Base-by-base conservation (phyloP, 2,113 vertebrate species). In the Ploceus nigricollis region DNA sequence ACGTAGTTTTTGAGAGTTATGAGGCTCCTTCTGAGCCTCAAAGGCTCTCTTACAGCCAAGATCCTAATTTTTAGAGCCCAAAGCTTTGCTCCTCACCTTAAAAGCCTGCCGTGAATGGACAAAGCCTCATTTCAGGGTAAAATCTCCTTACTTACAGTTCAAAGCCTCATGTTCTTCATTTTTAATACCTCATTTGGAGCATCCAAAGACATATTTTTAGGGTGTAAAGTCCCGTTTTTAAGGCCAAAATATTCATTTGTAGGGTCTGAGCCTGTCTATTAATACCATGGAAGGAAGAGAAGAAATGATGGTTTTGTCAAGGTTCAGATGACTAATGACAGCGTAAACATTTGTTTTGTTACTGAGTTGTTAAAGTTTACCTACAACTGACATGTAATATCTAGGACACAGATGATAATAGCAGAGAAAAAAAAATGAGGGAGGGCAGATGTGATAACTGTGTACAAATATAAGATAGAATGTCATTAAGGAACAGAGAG, bases 51-150 rank as follows among this genome's bases (percentile, higher is more conserved):
- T 61, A 48, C 12, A 77, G 22, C 13, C 31, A 45, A 56, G 33
- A 69, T 33, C 27, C 40, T n/a, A 24, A 24, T 16, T 47, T 70
- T 61, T 30, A 70, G 39, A 78, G 73, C 28, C 39, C 13, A 54
- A 40, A 87, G 8, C 20, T n/a, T 47, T 63, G 10, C 19, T 70
- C 13, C 40, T 70, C 0, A 0, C 19, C n/a, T 70, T 7, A 2
- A 70, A 54, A 47, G 19, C 23, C 23, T 70, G 19, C 20, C 16
- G 10, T 10, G 7, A 39, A 53, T 5, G 10, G n/a, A 78, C 23
- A 78, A 78, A 87, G 15, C 13, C 12, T 4, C 8, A 23, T 42
- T 56, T 56, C 31, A 37, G 64, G 3, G 19, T 56, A 77, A 77
- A 48, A 77, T 28, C 31, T 35, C 19, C 30, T 33, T 25, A 19